phyloP scores from a whole-genome alignment of 2,113 vertebrate species.

The Gnathonemus longibarbis region DNA sequence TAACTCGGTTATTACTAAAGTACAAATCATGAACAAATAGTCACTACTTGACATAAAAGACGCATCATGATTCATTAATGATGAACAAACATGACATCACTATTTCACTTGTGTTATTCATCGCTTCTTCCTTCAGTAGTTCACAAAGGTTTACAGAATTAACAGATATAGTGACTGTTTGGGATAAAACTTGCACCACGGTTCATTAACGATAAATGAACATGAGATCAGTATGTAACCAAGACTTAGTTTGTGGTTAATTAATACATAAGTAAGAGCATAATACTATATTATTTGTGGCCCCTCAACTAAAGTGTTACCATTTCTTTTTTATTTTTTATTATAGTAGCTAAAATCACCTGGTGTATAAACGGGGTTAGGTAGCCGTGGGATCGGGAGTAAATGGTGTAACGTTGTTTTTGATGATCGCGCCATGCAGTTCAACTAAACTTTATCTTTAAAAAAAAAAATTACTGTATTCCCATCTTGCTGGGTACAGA shows the following conservation, averaged over 20 bases:
- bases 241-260: background rate
- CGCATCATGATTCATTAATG: background rate
- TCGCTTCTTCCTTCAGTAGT: background rate
- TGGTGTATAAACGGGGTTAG: background rate
- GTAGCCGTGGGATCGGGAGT: background rate
- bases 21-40: background rate
- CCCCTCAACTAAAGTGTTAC: background rate
- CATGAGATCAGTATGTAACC: background rate
- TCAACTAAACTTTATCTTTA: background rate
- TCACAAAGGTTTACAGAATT: background rate
- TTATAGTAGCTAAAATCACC: background rate
- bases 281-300: background rate
- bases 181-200: background rate
- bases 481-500: background rate
- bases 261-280: background rate
- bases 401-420: background rate
- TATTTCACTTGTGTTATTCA: background rate
- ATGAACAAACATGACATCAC: background rate
- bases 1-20: background rate
- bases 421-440: background rate
- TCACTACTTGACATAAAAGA: background rate
- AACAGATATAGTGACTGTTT: background rate
- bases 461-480: background rate
- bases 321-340: background rate
- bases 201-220: no score